phyloP scores from a whole-genome alignment of 2,113 vertebrate species.

The Alexandromys fortis region DNA sequence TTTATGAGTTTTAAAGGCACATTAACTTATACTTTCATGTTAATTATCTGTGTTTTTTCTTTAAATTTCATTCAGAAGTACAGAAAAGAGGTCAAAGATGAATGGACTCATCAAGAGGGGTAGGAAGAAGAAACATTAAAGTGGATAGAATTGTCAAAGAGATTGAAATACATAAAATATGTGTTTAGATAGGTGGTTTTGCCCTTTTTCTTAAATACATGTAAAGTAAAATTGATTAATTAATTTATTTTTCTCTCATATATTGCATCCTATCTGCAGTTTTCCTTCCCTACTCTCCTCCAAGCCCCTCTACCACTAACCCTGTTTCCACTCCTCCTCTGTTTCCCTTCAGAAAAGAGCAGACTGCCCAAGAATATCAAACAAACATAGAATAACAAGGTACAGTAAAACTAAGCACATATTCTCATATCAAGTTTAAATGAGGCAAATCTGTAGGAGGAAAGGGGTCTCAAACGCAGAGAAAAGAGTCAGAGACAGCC shows the following conservation, averaged over 20 bases:
- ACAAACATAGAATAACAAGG: too few relatives aligned
- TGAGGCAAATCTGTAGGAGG: background rate
- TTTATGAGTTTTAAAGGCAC: background rate
- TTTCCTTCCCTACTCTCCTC: too few relatives aligned
- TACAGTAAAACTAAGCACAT: background rate
- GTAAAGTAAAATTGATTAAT: background rate
- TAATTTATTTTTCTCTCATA: too few relatives aligned
- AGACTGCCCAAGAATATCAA: too few relatives aligned
- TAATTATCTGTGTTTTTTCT: background rate
- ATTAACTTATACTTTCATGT: constrained; percentile 4
- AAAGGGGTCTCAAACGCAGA: background rate
- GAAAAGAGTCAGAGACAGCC: background rate
- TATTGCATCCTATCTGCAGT: too few relatives aligned
- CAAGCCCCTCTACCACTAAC: too few relatives aligned
- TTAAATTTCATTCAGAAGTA: background rate
- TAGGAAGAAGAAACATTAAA: background rate
- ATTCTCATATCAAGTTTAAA: background rate
- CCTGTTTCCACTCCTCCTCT: too few relatives aligned
- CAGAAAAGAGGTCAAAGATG: background rate
- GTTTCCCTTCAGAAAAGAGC: too few relatives aligned
- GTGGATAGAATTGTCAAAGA: background rate
- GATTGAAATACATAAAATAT: background rate
- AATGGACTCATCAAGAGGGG: background rate
- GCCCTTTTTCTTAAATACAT: background rate
- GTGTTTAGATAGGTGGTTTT: background rate